phyloP scores from a whole-genome alignment of 1,140 invertebrate genomes.

The Laupala kohalensis region DNA sequence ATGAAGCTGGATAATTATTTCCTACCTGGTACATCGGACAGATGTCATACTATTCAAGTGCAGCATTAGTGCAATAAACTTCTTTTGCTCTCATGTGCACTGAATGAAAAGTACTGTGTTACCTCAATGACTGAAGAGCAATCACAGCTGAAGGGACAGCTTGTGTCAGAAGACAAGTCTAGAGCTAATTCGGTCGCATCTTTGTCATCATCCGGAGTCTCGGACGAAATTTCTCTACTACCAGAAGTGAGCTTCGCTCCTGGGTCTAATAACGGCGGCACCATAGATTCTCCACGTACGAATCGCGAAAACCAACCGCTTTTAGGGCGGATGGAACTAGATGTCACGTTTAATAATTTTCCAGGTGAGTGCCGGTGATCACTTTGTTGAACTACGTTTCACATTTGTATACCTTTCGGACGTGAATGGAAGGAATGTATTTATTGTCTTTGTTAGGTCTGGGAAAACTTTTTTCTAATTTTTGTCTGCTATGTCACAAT shows the following conservation, averaged over 20 bases:
- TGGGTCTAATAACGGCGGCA: constrained; percentile 23
- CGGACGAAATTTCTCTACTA: constrained; percentile 50
- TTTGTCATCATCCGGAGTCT: constrained; percentile 19
- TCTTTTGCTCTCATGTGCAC: neutral
- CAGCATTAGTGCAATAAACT: neutral
- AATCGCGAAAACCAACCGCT: constrained; percentile 82
- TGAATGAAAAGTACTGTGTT: neutral
- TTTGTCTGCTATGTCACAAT: too few relatives aligned
- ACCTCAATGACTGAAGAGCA: constrained; percentile 24
- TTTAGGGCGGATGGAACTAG: constrained; percentile 61
- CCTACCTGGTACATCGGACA: too few relatives aligned
- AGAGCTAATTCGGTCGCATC: constrained; percentile 18
- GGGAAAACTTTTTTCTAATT: too few relatives aligned
- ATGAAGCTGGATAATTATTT: neutral
- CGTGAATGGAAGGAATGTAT: too few relatives aligned
- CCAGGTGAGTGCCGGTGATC: constrained; percentile 43
- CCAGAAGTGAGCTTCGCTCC: constrained; percentile 40
- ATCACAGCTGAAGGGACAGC: constrained; percentile 20
- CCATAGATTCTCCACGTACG: constrained; percentile 58
- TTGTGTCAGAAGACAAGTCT: constrained; percentile 18
- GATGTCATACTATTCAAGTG: neutral
- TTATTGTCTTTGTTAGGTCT: too few relatives aligned
- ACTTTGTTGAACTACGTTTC: neutral
- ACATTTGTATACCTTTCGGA: too few relatives aligned
- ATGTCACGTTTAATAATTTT: constrained; percentile 65